Evolutionary conservation across 2,113 vertebrate genomes (phyloP).

Genomic region (Mesocricetus auratus): DNA sequence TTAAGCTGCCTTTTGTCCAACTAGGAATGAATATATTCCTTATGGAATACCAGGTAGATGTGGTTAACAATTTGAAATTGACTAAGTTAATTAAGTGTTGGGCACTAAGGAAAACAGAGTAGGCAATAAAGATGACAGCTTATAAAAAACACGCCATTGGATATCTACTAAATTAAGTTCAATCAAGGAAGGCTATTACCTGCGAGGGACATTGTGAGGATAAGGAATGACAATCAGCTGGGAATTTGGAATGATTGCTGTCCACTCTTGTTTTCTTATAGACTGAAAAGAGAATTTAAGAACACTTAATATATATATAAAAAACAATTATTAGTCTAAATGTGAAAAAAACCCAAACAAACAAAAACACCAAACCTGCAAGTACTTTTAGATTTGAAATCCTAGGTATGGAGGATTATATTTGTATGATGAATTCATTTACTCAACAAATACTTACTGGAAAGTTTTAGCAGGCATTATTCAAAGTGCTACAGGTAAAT

Average conservation of each 20-base stretch:
- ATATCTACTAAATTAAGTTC: constrained; percentile 54
- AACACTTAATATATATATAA: constrained; percentile 50
- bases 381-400: background rate
- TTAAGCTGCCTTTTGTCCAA: constrained; percentile 38
- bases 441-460: background rate
- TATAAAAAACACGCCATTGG: constrained; percentile 32
- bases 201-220: constrained; percentile 93
- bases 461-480: background rate
- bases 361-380: background rate
- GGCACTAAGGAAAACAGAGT: background rate
- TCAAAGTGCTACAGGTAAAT: background rate
- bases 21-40: constrained; percentile 52
- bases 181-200: constrained; percentile 85
- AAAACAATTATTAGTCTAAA: constrained; percentile 55
- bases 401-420: background rate
- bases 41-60: constrained; percentile 37
- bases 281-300: constrained; percentile 87
- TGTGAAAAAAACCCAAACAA: background rate
- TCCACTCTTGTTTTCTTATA: constrained; percentile 95
- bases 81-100: constrained; percentile 38
- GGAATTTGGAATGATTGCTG: constrained; percentile 98
- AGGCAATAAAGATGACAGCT: background rate
- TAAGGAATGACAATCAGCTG: constrained; percentile 98
- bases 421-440: constrained; percentile 12
- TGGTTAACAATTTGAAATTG: constrained; percentile 34